Evolutionary conservation across 1,140 invertebrate genomes (phyloP), one percentile per base, ranked within the genome.

Genomic region (Vollenhovia emeryi): DNA sequence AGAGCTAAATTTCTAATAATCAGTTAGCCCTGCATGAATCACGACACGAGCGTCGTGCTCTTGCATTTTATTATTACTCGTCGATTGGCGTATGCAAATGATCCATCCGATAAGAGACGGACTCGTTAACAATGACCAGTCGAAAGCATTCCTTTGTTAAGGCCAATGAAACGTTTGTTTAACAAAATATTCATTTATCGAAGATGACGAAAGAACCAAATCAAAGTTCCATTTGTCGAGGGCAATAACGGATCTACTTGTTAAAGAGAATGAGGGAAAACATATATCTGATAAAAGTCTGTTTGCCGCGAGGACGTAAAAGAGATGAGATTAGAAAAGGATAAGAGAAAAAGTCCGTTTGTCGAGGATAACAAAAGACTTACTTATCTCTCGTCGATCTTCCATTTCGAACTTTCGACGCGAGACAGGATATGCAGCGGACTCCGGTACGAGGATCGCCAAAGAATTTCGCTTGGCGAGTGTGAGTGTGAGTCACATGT

Each of bases 401-500:
- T 9, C 11, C 40, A 15, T 55, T n/a, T n/a, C 30, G 3, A 52
- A 66, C 15, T 52, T 9, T 40, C 45, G 60, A 66, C 13, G n/a
- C n/a, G 18, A 40, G 21, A 27, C 24, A 45, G 50, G 52, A 71
- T 71, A 30, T 21, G 18, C 48, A n/a, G 36, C 8, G 21, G 5
- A 21, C 11, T 3, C 15, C 18, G 30, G 15, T 5, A 3, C 33
- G 21, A n/a, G 69, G 69, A 48, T 57, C 48, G 45, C n/a, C 24
- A 1, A 55, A 48, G 76, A 88, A 89, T 76, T 82, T 82, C 36
- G 45, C 5, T 33, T 48, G 7, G n/a, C 11, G 13, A 9, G 21
- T 7, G 36, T 43, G 43, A 13, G 36, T n/a, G 71, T 88, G 87
- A 88, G 55, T 88, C 87, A 87, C 27, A 24, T 66, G 18, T 66